Base-by-base conservation (phyloP, 1,140 invertebrate genomes). In the Solenopsis invicta region DNA sequence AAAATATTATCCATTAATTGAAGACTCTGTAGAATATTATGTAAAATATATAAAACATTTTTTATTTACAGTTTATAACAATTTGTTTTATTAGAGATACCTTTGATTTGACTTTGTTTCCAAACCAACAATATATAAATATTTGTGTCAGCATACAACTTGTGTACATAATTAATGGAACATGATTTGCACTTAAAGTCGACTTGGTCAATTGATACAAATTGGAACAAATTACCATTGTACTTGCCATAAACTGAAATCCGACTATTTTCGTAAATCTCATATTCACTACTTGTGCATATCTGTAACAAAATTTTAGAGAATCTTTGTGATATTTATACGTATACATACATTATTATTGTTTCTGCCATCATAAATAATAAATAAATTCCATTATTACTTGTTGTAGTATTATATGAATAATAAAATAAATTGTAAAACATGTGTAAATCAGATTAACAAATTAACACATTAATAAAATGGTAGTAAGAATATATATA, bases 101-200 rank as follows among this genome's bases (percentile, higher is more conserved):
- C 75, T 89, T 64, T n/a, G 34, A 61, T 69, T 87, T 96, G 0
- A 96, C 94, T 91, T 96, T 95, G 87, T 95, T 96, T 24, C 96
- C 96, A 87, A 95, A 96, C 96, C 96, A 96, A 89, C 96, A 96
- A 85, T 96, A 96, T 0, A 96, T 89, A 62, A 95, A 95, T n/a
- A 96, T 91, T 81, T 96, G 87, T 0, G 87, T 24, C 2, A 86
- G 16, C 34, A 86, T 85, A 16, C 80, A 89, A 13, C 56, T 21
- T 9, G 85, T 59, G 16, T 88, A 93, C 9, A 90, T 10, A 29
- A 87, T 29, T 16, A 86, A 54, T 8, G 45, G 45, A 0, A 86
- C 5, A 56, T 86, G 56, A 21, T 74, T 94, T 62, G 95, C 78
- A 92, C 95, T 95, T 1, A 85, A 9, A n/a, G 95, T 81, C 92